A percentile compares a stretch with the other conserved stretches of the same genome.
These are phyloP conservation scores for Drosophila tsacasi DNA, from an alignment of 1,140 invertebrate genomes.

Conservation along the genomic window DNA sequence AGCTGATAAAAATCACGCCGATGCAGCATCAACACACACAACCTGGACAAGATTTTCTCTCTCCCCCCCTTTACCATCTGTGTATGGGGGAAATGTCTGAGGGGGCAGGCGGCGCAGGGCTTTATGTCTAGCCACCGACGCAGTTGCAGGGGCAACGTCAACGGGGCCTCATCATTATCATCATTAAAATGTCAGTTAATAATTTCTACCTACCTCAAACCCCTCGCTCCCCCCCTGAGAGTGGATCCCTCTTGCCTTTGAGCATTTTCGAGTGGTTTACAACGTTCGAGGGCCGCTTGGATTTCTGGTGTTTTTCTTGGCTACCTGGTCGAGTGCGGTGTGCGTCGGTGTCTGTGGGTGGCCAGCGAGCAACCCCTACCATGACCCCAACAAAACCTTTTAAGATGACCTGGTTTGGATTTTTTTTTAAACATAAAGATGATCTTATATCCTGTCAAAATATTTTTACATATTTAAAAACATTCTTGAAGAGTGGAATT, in stretches of 20 bases:
- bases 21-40: constrained; percentile 31
- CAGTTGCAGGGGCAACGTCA: constrained; percentile 78
- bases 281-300: constrained; percentile 32
- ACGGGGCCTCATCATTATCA: constrained; percentile 82
- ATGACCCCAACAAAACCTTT: neutral
- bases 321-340: constrained; percentile 38
- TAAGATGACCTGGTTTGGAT: constrained; percentile 27
- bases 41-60: constrained; percentile 44
- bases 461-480: neutral
- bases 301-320: constrained; percentile 52
- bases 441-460: neutral
- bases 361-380: constrained; percentile 9
- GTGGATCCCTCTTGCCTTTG: neutral
- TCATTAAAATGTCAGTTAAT: constrained; percentile 84
- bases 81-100: constrained; percentile 6
- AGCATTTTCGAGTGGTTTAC: constrained; percentile 69
- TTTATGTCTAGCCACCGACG: constrained; percentile 79
- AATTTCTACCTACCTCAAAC: constrained; percentile 64
- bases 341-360: constrained; percentile 44
- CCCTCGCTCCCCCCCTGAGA: neutral
- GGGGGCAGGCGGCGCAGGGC: constrained; percentile 39
- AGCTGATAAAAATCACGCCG: constrained; percentile 63
- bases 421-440: neutral
- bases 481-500: neutral
- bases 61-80: too few species aligned